Evolutionary conservation across 2,797 vertebrate species (phyloP), one percentile per base, ranked within the genome.

Genomic region (Gymnothorax javanicus): DNA sequence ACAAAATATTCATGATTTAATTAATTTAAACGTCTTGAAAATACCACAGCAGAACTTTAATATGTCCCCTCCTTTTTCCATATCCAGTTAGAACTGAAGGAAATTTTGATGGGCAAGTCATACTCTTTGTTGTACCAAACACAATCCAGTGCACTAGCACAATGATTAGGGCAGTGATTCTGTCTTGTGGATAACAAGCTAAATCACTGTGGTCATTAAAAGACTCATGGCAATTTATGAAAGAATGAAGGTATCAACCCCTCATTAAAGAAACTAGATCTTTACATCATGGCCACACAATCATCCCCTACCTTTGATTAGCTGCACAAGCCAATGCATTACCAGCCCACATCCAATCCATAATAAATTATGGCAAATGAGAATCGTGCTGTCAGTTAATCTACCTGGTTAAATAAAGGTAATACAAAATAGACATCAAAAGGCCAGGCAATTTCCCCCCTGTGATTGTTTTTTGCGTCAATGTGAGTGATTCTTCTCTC

Each of bases 351-450:
- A 69, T 69, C 11, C 23, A 69, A 8, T 69, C n/a, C n/a, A 69
- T 69, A 25, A 9, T 23, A n/a, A 23, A 69, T n/a, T 69, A 23
- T n/a, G 25, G 64, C n/a, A 69, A 69, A 69, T 69, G 64, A n/a
- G 64, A 69, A 69, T 25, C 25, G 64, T n/a, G 23, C 64, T 69
- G 64, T 69, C 64, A 69, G 64, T 9, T 69, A n/a, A 69, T n/a
- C 64, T 25, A 69, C n/a, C 23, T 23, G 62, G 64, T 69, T 69
- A 69, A 69, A 69, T 69, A 69, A 69, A n/a, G 64, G 64, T 69
- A 69, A 69, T n/a, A 69, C 23, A 25, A 69, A 69, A 69, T 69
- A n/a, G 25, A 69, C 7, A 33, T 33, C 27, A 73, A 43, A 73
- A 43, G 8, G 69, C 27, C 27, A 12, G 69, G 25, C 69, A 27